These are phyloP conservation scores for Athene cunicularia DNA, from an alignment of 2,113 vertebrate species.

Conservation along the genomic window DNA sequence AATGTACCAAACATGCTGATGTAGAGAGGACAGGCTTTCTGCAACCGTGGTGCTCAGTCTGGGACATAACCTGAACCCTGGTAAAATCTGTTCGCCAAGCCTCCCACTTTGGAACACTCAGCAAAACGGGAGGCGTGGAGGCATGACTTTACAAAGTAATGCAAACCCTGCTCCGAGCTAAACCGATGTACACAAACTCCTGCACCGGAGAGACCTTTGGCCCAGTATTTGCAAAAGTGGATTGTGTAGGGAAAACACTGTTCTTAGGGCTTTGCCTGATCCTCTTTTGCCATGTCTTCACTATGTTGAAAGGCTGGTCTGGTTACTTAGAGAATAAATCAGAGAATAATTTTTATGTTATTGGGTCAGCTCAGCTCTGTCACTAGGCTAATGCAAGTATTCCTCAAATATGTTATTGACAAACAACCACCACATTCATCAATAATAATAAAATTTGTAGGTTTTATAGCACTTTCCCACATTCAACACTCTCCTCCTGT, in stretches of 20 bases:
- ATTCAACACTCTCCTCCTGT: neutral
- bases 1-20: neutral
- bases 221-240: neutral
- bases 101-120: neutral
- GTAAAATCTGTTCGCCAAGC: fast-evolving
- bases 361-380: neutral
- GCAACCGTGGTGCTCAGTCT: fast-evolving
- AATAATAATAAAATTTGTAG: neutral
- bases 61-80: neutral
- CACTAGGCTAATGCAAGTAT: neutral
- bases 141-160: neutral
- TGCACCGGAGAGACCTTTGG: neutral
- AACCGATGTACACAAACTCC: fast-evolving
- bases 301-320: neutral
- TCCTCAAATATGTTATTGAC: neutral
- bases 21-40: neutral
- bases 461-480: neutral
- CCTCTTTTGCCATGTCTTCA: too few relatives aligned
- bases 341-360: neutral
- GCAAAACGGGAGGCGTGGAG: fast-evolving
- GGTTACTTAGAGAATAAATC: neutral
- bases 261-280: neutral
- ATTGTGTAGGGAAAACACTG: neutral
- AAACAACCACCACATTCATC: neutral
- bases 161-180: neutral